phyloP scores from a whole-genome alignment of 1,140 invertebrate genomes.

The Diorhabda sublineata region DNA sequence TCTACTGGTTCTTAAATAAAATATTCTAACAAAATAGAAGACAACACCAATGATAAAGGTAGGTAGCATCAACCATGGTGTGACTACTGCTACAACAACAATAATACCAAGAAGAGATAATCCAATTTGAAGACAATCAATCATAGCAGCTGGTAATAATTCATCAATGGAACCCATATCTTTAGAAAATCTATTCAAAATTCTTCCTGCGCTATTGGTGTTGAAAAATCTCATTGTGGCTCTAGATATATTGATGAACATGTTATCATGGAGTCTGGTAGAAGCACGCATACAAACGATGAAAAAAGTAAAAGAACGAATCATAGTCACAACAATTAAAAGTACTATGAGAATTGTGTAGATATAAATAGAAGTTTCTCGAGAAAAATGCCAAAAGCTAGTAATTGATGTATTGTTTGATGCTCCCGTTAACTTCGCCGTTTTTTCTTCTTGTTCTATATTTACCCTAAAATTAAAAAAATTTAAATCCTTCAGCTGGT shows the following conservation, averaged over 20 bases:
- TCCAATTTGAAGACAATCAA: constrained; percentile 59
- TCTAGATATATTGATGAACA: constrained; percentile 71
- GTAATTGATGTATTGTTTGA: constrained; percentile 15
- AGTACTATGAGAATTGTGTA: constrained; percentile 37
- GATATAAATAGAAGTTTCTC: constrained; percentile 40
- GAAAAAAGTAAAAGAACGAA: constrained; percentile 50
- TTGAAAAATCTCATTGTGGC: constrained; percentile 82
- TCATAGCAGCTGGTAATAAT: constrained; percentile 63
- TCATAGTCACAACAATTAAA: constrained; percentile 40
- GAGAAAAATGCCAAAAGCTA: constrained; percentile 38
- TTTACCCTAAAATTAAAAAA: constrained; percentile 43
- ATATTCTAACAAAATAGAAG: constrained; percentile 57
- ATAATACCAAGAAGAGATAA: constrained; percentile 71
- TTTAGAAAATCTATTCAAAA: constrained; percentile 74
- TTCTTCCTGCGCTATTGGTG: constrained; percentile 69
- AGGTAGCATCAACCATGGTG: constrained; percentile 70
- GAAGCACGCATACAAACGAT: constrained; percentile 63
- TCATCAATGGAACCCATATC: constrained; percentile 86
- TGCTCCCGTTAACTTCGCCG: constrained; percentile 6
- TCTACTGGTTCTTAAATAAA: constrained; percentile 61
- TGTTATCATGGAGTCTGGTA: constrained; percentile 62
- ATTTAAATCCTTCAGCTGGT: no score
- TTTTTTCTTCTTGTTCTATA: constrained; percentile 46
- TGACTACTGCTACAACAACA: constrained; percentile 68
- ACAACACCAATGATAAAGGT: constrained; percentile 63